Conservation (phyloP, 2,888 invertebrate genomes). For the Mesochorus sp. region DNA sequence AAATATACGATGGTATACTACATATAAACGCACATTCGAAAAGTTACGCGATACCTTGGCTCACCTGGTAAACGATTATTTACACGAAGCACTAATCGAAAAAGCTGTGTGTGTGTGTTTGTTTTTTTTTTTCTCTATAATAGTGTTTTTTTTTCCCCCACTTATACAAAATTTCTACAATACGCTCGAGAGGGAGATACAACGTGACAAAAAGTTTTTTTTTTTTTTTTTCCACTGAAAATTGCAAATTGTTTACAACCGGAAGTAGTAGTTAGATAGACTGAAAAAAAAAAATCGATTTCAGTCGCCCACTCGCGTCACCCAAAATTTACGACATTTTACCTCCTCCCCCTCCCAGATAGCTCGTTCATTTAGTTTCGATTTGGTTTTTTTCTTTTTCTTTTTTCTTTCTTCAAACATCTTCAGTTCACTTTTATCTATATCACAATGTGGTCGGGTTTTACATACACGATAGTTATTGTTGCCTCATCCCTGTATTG, state of each 20-base stretch:
- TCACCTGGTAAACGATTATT: constrained; percentile 58
- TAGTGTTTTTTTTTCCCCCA: constrained; percentile 55
- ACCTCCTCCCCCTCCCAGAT: constrained; percentile 27
- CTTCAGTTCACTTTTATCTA: constrained; percentile 60
- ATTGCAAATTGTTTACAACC: constrained; percentile 41
- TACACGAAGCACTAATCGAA: constrained; percentile 71
- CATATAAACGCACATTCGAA: constrained; percentile 56
- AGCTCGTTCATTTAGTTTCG: constrained; percentile 48
- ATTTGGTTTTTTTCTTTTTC: constrained; percentile 41
- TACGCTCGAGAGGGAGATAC: constrained; percentile 66
- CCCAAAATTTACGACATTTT: constrained; percentile 13
- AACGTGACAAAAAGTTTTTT: background rate
- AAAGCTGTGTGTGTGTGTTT: constrained; percentile 62
- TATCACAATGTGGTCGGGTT: constrained; percentile 68
- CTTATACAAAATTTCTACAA: constrained; percentile 66
- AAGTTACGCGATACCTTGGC: constrained; percentile 14
- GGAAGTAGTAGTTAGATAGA: constrained; percentile 50
- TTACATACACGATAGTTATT: constrained; percentile 79
- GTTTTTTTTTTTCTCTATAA: background rate
- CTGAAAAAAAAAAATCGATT: constrained; percentile 19
- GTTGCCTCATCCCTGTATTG: constrained; percentile 82
- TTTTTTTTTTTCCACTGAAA: constrained; percentile 28
- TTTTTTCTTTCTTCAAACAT: constrained; percentile 45
- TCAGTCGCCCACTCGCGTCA: constrained; percentile 10
- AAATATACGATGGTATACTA: constrained; percentile 52